Base-by-base conservation (phyloP, 1,140 invertebrate species). In the Sweltsa coloradensis region DNA sequence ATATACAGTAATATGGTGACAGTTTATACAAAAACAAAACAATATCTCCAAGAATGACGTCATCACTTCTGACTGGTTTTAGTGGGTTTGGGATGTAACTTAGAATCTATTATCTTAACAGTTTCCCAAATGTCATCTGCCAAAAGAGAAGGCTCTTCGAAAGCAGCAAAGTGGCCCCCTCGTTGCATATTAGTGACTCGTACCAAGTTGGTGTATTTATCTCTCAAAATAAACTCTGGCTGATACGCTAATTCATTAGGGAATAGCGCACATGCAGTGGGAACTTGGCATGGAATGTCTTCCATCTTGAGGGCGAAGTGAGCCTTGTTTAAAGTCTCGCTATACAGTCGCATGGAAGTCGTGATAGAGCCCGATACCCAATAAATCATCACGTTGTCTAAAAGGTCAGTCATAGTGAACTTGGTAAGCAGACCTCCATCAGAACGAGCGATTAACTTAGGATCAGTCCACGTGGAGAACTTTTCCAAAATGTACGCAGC, bases 141-240 rank as follows among this genome's bases (percentile, higher is more conserved):
- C 1, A 91, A 55, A 6, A 76, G 54, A 54, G 78, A 56, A 0
- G 88, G 88, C 37, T 79, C 72, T 60, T 94, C 83, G 49, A 92
- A 73, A 0, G 84, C 87, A 6, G 82, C 81, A 60, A 93, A 94
- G 65, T 94, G 90, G 2, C 90, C 90, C 2, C 87, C 88, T 5
- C 73, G 66, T 2, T 68, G 54, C 21, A 74, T 53, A 41, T 79
- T 68, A 1, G 69, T 80, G 2, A 72, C 70, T 34, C 79, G 74
- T 3, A 84, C 64, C 5, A 86, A 51, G 57, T 85, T 82, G 0
- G 53, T 56, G 55, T 70, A 85, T 54, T 73, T 78, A 1, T 71
- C 63, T 41, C 64, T 62, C 2, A 85, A 51, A 13, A 80, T 55
- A 29, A 64, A 71, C 43, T 82, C 72, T 0, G 81, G 70, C 9